These are phyloP conservation scores for Misgurnus mizolepis DNA, from an alignment of 2,113 vertebrate species.

Conservation along the genomic window DNA sequence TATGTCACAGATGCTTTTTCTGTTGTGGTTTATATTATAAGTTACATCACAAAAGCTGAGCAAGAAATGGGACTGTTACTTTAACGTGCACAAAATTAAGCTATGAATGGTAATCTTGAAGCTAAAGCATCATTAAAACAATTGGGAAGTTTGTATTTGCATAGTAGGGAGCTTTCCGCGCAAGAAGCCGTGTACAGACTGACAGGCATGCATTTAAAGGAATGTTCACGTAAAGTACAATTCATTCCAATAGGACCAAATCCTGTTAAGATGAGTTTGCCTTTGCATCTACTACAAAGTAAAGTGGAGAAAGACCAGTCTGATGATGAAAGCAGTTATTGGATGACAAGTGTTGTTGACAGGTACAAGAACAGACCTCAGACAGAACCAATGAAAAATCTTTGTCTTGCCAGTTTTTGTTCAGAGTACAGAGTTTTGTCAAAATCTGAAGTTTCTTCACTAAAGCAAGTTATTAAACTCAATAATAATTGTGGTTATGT, in stretches of 20 bases:
- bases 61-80: conserved; percentile 44
- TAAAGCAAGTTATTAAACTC: neutral
- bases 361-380: conserved; percentile 13
- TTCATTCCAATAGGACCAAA: conserved; percentile 17
- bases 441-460: no score
- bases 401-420: no score
- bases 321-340: conserved; percentile 16
- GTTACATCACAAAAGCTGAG: conserved; percentile 49
- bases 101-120: neutral
- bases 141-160: conserved; percentile 29
- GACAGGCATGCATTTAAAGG: conserved; percentile 22
- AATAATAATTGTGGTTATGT: neutral
- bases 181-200: conserved; percentile 41
- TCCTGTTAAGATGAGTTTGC: conserved; percentile 19
- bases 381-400: neutral
- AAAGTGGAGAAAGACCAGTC: neutral
- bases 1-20: conserved; percentile 33
- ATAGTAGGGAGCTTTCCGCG: conserved; percentile 44
- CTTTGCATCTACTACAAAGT: neutral
- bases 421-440: no score
- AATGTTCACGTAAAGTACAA: conserved; percentile 35
- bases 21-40: conserved; percentile 32
- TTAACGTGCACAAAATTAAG: conserved; percentile 1
- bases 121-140: conserved; percentile 36
- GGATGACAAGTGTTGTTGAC: conserved; percentile 37